A percentile compares a stretch with the other conserved stretches of the same genome.
These are phyloP conservation scores for Serilophus lunatus DNA, from an alignment of 2,113 vertebrate genomes.

Conservation along the genomic window DNA sequence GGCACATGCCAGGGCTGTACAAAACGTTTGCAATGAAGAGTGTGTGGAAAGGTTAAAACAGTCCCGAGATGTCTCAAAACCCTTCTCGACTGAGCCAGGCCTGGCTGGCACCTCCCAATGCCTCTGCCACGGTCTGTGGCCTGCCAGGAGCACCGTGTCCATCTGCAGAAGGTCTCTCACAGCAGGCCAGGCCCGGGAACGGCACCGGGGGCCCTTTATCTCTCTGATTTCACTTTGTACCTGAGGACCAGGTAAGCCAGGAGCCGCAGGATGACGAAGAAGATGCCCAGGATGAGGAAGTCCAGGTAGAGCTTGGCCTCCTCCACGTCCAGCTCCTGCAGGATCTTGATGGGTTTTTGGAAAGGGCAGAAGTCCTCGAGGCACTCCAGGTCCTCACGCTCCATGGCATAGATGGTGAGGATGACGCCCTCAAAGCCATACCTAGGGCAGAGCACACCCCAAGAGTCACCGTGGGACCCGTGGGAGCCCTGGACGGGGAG, in stretches of 20 bases:
- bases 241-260: slow-evolving; percentile 94
- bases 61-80: slow-evolving; percentile 66
- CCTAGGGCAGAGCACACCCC: slow-evolving; percentile 58
- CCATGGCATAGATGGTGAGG: slow-evolving; percentile 96
- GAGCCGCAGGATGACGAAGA: slow-evolving; percentile 90
- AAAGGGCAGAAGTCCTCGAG: slow-evolving; percentile 84
- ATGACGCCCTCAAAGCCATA: slow-evolving; percentile 97
- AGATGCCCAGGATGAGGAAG: slow-evolving; percentile 92
- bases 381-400: slow-evolving; percentile 88
- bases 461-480: rapidly evolving
- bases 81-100: slow-evolving; percentile 62
- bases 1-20: slow-evolving; percentile 44
- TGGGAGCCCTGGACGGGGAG: not conserved
- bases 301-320: slow-evolving; percentile 95
- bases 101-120: not conserved
- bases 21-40: slow-evolving; percentile 55
- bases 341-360: slow-evolving; percentile 87
- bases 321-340: slow-evolving; percentile 90
- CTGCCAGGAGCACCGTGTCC: not conserved
- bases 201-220: slow-evolving; percentile 72
- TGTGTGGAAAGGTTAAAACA: slow-evolving; percentile 76
- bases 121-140: not conserved
- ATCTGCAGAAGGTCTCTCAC: not conserved
- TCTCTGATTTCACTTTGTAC: slow-evolving; percentile 94
- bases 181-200: not conserved